Percentiles rank a stretch among this genome's conserved stretches.
Conservation (phyloP, 2,113 vertebrate genomes). For the Clinocottus analis region DNA sequence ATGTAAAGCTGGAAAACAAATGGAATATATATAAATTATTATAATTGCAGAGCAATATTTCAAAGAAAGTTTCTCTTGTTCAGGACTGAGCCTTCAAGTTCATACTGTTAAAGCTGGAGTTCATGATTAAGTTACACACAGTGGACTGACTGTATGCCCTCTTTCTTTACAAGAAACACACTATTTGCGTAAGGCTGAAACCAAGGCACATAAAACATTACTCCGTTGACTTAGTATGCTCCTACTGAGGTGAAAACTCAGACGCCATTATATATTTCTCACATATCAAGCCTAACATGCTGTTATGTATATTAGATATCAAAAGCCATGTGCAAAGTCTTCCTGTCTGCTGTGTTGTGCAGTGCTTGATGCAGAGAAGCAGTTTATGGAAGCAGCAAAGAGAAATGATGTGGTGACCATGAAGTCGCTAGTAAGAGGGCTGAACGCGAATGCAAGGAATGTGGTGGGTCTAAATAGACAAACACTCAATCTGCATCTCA, state of each 20-base stretch:
- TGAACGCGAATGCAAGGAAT: slow-evolving; percentile 88
- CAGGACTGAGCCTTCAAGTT: neutral
- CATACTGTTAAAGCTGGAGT: slow-evolving; percentile 2
- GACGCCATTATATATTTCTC: neutral
- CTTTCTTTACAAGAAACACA: neutral
- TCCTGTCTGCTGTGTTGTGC: slow-evolving; percentile 32
- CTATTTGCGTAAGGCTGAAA: slow-evolving; percentile 40
- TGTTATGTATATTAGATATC: neutral
- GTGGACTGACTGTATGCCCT: neutral
- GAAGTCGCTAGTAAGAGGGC: slow-evolving; percentile 81
- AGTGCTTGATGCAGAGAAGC: slow-evolving; percentile 89
- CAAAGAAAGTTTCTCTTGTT: neutral
- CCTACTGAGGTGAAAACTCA: neutral
- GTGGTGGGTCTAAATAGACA: slow-evolving; percentile 80
- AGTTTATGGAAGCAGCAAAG: slow-evolving; percentile 89
- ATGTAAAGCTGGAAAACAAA: neutral
- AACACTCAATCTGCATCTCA: neutral
- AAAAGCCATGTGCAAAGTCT: neutral
- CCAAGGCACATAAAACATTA: neutral
- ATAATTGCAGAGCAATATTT: neutral
- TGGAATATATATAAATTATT: neutral
- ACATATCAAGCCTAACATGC: neutral
- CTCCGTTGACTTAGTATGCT: neutral
- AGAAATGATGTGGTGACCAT: slow-evolving; percentile 87
- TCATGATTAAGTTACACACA: slow-evolving; percentile 16